Conservation (phyloP, 1,140 invertebrate species). For the Caenorhabditis remanei region DNA sequence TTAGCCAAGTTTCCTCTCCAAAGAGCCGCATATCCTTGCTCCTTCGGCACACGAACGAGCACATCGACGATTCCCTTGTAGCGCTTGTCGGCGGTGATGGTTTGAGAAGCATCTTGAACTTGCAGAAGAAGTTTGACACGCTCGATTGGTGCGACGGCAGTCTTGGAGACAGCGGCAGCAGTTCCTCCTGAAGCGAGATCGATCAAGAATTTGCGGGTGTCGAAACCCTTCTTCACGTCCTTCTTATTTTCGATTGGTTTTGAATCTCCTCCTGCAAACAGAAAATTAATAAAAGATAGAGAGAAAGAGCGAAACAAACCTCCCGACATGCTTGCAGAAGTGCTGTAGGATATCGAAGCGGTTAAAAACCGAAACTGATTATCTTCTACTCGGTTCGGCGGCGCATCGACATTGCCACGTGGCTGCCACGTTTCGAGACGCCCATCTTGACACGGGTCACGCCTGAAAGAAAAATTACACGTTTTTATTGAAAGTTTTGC, state of each 20-base stretch:
- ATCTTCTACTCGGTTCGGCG: neutral
- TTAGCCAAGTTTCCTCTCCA: conserved; percentile 74
- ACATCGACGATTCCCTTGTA: conserved; percentile 76
- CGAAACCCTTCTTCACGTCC: conserved; percentile 67
- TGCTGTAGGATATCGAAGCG: conserved; percentile 5
- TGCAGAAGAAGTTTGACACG: conserved; percentile 79
- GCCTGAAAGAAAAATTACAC: neutral
- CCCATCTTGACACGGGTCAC: conserved; percentile 7
- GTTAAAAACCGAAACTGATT: conserved; percentile 20
- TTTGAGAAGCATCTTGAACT: conserved; percentile 81
- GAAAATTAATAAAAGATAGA: neutral
- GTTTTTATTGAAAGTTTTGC: too few species aligned
- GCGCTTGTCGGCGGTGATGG: conserved; percentile 83
- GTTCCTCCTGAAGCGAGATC: conserved; percentile 82
- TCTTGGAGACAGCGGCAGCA: conserved; percentile 90
- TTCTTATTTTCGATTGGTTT: conserved; percentile 51
- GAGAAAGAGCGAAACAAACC: neutral
- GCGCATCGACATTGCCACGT: neutral
- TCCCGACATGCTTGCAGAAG: conserved; percentile 39
- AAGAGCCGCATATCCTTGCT: conserved; percentile 68
- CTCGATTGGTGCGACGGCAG: conserved; percentile 81
- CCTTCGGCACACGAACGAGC: conserved; percentile 69
- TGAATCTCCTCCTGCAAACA: conserved; percentile 1
- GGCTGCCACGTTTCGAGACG: neutral
- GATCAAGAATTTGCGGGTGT: conserved; percentile 72